Evolutionary conservation across 2,888 invertebrate species (phyloP).

Genomic region (Imbricaverruca yamaguchii): DNA sequence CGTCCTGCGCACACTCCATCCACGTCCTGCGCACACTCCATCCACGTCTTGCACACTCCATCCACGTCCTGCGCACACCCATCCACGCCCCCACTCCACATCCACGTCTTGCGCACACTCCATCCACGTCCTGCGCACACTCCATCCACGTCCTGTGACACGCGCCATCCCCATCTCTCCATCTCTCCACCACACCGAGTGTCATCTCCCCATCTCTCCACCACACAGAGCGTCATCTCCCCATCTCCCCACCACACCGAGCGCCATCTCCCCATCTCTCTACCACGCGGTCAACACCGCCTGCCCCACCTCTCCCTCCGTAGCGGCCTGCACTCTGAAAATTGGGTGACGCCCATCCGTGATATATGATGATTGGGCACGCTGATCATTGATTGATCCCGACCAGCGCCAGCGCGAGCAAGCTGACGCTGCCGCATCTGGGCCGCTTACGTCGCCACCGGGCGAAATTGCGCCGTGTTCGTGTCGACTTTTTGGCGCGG

Average conservation of each 20-base stretch:
- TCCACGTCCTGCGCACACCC: no score
- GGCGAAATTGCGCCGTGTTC: not conserved
- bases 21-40: no score
- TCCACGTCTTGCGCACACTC: no score
- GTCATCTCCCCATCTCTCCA: no score
- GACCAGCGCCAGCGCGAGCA: not conserved
- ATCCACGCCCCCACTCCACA: no score
- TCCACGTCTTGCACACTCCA: no score
- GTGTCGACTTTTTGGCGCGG: not conserved
- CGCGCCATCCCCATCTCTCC: no score
- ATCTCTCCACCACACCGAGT: no score
- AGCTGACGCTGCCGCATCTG: not conserved
- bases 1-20: no score
- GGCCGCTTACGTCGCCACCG: not conserved
- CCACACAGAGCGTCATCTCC: no score
- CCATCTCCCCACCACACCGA: not conserved
- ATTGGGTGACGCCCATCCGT: constrained; percentile 12
- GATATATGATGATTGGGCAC: constrained; percentile 16
- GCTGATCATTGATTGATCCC: constrained; percentile 10
- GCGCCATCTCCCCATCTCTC: not conserved
- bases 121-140: no score
- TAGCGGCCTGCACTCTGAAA: not conserved
- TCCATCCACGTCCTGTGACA: no score
- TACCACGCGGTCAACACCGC: not conserved
- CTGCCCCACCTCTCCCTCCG: not conserved